These are phyloP conservation scores for Muscina levida DNA, from an alignment of 2,888 invertebrate species.

Conservation along the genomic window DNA sequence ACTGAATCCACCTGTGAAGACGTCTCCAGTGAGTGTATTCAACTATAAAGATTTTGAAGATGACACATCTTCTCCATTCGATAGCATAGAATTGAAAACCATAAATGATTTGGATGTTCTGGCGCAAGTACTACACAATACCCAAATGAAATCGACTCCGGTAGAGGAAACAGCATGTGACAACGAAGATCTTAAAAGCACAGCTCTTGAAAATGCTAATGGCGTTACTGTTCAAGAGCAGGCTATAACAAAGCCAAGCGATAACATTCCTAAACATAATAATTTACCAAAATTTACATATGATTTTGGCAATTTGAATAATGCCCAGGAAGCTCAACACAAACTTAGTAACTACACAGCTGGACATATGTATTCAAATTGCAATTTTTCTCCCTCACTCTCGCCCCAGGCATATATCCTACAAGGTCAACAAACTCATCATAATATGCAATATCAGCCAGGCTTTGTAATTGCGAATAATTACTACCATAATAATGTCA, in stretches of 20 bases:
- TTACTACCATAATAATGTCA: slow-evolving; percentile 20
- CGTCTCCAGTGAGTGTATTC: slow-evolving; percentile 70
- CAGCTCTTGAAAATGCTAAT: slow-evolving; percentile 12
- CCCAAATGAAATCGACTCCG: slow-evolving; percentile 71
- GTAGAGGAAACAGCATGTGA: slow-evolving; percentile 13
- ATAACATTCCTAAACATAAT: slow-evolving; percentile 57
- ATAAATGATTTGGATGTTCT: slow-evolving; percentile 95
- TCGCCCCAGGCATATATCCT: slow-evolving; percentile 13
- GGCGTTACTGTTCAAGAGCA: not conserved
- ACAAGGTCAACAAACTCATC: not conserved
- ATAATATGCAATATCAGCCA: slow-evolving; percentile 9
- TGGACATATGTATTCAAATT: slow-evolving; percentile 7
- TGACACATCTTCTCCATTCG: slow-evolving; percentile 95
- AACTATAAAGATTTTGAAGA: slow-evolving; percentile 91
- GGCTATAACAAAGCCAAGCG: not conserved
- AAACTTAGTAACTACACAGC: slow-evolving; percentile 25
- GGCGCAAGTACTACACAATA: slow-evolving; percentile 86
- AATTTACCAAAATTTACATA: slow-evolving; percentile 50
- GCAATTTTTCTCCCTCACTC: slow-evolving; percentile 12
- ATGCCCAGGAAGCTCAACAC: slow-evolving; percentile 27
- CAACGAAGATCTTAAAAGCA: not conserved
- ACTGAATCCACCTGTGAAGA: slow-evolving; percentile 32
- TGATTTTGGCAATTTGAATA: slow-evolving; percentile 39
- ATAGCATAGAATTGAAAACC: slow-evolving; percentile 94
- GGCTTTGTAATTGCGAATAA: slow-evolving; percentile 12